Percentiles rank a stretch among this genome's conserved stretches.
These are phyloP conservation scores for Amphiura filiformis DNA, from an alignment of 35 echinoderm and acorn worm genomes.

Conservation along the genomic window DNA sequence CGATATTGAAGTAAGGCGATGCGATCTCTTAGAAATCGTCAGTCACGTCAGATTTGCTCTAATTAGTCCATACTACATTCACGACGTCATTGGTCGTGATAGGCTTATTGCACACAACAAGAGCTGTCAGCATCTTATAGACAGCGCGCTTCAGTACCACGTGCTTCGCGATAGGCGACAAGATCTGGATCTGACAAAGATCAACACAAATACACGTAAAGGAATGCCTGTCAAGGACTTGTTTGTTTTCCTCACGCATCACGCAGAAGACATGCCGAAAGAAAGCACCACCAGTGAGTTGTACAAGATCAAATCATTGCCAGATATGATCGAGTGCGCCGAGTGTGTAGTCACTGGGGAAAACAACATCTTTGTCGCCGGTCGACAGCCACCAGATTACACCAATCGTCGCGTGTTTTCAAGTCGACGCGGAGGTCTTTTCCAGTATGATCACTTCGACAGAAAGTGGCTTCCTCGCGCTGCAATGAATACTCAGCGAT, in stretches of 20 bases:
- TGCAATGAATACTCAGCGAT: conserved; percentile 69
- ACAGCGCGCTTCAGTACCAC: conserved; percentile 94
- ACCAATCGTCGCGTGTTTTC: conserved; percentile 74
- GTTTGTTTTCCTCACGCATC: conserved; percentile 92
- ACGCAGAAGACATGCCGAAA: conserved; percentile 60
- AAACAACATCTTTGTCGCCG: conserved; percentile 91
- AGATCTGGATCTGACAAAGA: conserved; percentile 77
- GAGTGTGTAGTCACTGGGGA: conserved; percentile 91
- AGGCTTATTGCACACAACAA: conserved; percentile 85
- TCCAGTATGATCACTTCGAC: conserved; percentile 96
- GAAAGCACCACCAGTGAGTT: conserved; percentile 34
- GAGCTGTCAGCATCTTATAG: conserved; percentile 83
- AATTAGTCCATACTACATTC: conserved; percentile 97
- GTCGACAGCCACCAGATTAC: conserved; percentile 73
- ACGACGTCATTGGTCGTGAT: conserved; percentile 93
- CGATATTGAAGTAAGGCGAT: conserved; percentile 69
- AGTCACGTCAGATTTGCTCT: conserved; percentile 88
- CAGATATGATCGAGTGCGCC: conserved; percentile 88
- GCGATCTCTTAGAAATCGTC: conserved; percentile 71
- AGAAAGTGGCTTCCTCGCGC: conserved; percentile 91
- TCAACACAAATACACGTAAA: conserved; percentile 81
- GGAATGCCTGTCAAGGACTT: conserved; percentile 95
- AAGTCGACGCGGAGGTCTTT: conserved; percentile 81
- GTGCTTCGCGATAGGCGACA: conserved; percentile 83
- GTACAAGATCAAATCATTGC: conserved; percentile 77